Percentiles rank a stretch among this genome's conserved stretches.
Conservation (phyloP, 2,888 invertebrate species). For the Epistrophe grossulariae region DNA sequence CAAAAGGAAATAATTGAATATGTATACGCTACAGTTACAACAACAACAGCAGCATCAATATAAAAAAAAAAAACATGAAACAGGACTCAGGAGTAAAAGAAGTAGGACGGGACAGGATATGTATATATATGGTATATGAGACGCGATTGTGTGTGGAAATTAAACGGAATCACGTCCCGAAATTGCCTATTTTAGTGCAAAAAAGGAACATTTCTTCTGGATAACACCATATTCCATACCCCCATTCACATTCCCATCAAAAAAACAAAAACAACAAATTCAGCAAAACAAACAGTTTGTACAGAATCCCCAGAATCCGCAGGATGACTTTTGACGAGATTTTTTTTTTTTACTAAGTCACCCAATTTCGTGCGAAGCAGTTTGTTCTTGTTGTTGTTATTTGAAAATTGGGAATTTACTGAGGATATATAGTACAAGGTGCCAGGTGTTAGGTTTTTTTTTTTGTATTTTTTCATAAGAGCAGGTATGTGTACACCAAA, state of each 20-base stretch:
- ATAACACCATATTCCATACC: neutral
- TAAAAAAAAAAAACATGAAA: neutral
- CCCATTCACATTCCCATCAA: neutral
- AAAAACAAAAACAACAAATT: constrained; percentile 46
- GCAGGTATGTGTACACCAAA: neutral
- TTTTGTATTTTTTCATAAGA: neutral
- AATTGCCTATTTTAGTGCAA: constrained; percentile 72
- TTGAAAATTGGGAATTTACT: constrained; percentile 66
- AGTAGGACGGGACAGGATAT: neutral
- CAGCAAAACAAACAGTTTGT: constrained; percentile 55
- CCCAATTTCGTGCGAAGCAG: constrained; percentile 62
- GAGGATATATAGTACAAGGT: constrained; percentile 22
- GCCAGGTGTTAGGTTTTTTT: constrained; percentile 46
- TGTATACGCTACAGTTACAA: constrained; percentile 4
- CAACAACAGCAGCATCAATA: neutral
- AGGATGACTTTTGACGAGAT: constrained; percentile 60
- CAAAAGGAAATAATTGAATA: constrained; percentile 67
- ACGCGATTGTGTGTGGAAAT: constrained; percentile 63
- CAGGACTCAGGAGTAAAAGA: neutral
- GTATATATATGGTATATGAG: neutral
- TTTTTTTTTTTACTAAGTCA: constrained; percentile 63
- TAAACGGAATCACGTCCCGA: constrained; percentile 72
- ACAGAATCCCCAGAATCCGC: constrained; percentile 21
- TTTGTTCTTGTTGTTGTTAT: constrained; percentile 50
- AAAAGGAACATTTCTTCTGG: constrained; percentile 16